phyloP scores from a whole-genome alignment of 2,113 vertebrate species.

The Microcebus lehilahytsara region DNA sequence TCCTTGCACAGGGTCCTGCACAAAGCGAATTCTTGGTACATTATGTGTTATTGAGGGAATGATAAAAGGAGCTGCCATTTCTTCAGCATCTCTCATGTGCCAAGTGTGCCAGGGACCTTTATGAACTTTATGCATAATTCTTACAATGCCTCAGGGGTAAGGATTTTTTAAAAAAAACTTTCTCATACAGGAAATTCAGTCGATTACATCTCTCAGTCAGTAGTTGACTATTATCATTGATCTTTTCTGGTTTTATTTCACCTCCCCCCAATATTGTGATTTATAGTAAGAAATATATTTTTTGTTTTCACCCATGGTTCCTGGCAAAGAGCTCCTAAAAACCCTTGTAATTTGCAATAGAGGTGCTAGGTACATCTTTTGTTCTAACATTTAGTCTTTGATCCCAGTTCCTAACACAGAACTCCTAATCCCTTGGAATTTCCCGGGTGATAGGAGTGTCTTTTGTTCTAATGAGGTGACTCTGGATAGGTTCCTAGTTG shows the following conservation, averaged over 20 bases:
- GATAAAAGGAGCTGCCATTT: not conserved
- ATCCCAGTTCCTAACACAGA: not conserved
- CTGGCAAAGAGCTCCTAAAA: not conserved
- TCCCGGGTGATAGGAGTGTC: not conserved
- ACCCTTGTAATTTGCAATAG: not conserved
- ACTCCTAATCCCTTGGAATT: not conserved
- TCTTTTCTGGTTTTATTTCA: not conserved
- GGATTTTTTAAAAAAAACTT: not conserved
- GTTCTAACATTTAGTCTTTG: not conserved
- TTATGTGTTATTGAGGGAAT: not conserved
- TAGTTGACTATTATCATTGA: not conserved
- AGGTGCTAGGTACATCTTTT: not conserved
- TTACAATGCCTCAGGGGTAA: not conserved
- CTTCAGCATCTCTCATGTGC: not conserved
- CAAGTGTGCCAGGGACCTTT: not conserved
- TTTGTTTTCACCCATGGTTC: not conserved
- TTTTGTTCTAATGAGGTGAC: not conserved
- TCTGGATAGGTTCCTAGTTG: not conserved
- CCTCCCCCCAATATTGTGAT: not conserved
- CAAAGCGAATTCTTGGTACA: not conserved
- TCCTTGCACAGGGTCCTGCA: not conserved
- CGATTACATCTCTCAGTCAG: not conserved
- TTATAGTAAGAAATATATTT: not conserved
- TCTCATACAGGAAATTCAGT: not conserved
- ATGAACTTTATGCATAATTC: not conserved